Percentiles rank a stretch among this genome's conserved stretches.
Evolutionary conservation across 2,888 invertebrate species (phyloP).

Genomic region (Drymonia ruficornis): DNA sequence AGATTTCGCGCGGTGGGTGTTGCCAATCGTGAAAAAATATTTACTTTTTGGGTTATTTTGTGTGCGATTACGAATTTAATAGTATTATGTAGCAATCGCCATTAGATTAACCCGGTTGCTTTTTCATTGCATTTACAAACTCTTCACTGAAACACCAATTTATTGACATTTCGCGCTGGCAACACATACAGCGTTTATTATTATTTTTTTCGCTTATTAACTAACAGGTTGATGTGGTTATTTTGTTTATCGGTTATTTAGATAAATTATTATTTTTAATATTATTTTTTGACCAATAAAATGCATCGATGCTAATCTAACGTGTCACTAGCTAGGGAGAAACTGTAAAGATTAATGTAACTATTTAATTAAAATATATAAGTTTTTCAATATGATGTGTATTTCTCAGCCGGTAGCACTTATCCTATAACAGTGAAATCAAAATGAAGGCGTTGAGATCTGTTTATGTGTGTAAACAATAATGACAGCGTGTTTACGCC

Average conservation of each 20-base stretch:
- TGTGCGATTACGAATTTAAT: conserved; percentile 4
- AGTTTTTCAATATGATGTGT: conserved; percentile 72
- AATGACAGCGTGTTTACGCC: too few relatives aligned
- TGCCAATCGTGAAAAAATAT: conserved; percentile 38
- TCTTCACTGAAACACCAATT: conserved; percentile 6
- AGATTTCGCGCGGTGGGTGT: conserved; percentile 38
- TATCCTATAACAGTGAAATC: background rate
- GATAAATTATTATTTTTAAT: conserved; percentile 81
- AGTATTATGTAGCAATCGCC: too few relatives aligned
- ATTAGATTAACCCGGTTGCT: too few relatives aligned
- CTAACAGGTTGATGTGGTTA: conserved; percentile 66
- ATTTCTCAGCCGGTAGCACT: conserved; percentile 25
- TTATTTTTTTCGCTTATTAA: conserved; percentile 58
- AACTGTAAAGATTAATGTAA: conserved; percentile 83
- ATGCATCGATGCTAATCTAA: conserved; percentile 77
- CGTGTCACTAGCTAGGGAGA: conserved; percentile 81
- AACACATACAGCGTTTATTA: conserved; percentile 43
- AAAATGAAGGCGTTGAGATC: background rate
- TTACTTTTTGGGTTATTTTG: background rate
- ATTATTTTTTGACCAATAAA: conserved; percentile 79
- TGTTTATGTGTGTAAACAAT: too few relatives aligned
- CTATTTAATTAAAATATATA: conserved; percentile 84
- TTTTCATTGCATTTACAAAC: conserved; percentile 9
- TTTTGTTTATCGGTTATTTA: conserved; percentile 75
- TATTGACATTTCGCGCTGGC: conserved; percentile 48